Conservation (phyloP, 2,888 invertebrate species). For the Tipula vernalis region DNA sequence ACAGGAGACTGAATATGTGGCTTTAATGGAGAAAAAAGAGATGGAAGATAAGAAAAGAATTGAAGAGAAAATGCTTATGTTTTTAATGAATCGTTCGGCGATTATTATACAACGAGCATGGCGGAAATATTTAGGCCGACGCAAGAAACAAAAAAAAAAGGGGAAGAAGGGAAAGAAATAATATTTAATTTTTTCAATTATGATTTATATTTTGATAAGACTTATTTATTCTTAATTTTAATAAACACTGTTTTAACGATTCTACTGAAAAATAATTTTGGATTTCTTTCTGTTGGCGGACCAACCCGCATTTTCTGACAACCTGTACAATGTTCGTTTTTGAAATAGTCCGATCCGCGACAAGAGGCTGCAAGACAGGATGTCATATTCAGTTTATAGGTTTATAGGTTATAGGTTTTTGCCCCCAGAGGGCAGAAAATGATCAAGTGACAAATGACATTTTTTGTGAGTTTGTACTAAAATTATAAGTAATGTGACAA, state of each 20-base stretch:
- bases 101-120: constrained; percentile 27
- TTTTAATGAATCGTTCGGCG: constrained; percentile 30
- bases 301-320: no score
- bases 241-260: background rate
- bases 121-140: constrained; percentile 22
- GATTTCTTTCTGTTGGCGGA: no score
- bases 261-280: no score
- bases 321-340: no score
- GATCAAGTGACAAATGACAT: no score
- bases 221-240: background rate
- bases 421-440: no score
- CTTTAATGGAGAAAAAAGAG: constrained; percentile 22
- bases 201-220: background rate
- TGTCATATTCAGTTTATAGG: no score
- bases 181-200: background rate
- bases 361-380: no score
- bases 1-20: constrained; percentile 25
- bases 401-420: no score
- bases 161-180: constrained; percentile 16
- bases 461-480: no score
- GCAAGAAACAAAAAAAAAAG: constrained; percentile 20
- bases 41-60: constrained; percentile 20
- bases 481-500: no score
- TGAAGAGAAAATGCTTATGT: constrained; percentile 25
- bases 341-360: no score